Percentiles rank a stretch among this genome's conserved stretches.
These are phyloP conservation scores for Meloe dianella DNA, from an alignment of 2,888 invertebrate species.

Conservation along the genomic window DNA sequence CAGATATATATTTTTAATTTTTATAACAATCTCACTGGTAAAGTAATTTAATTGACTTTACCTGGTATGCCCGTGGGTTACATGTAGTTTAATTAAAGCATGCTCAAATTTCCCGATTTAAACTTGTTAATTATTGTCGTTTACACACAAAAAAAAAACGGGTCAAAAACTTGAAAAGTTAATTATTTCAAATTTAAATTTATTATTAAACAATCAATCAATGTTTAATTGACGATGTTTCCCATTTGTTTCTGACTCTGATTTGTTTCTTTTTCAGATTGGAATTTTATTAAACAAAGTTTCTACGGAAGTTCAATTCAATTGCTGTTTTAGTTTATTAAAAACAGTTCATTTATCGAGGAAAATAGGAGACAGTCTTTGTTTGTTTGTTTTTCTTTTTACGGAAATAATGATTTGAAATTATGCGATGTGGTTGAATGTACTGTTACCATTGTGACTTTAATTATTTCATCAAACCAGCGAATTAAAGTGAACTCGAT, in stretches of 20 bases:
- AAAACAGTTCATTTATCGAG: neutral
- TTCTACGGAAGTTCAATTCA: neutral
- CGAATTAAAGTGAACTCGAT: neutral
- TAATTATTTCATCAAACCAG: neutral
- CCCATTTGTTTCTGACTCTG: neutral
- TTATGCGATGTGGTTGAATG: neutral
- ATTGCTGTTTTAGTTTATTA: neutral
- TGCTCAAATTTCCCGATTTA: neutral
- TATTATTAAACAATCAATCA: neutral
- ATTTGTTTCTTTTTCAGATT: neutral
- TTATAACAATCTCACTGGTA: neutral
- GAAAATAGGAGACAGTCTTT: neutral
- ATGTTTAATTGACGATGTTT: neutral
- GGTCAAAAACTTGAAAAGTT: neutral
- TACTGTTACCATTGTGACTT: constrained; percentile 1
- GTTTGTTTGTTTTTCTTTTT: neutral
- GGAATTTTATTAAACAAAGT: neutral
- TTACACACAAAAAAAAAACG: no score
- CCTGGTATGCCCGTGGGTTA: neutral
- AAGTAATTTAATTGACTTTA: neutral
- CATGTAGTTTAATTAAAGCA: no score
- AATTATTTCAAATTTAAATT: neutral
- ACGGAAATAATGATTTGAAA: neutral
- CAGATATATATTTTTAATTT: no score
- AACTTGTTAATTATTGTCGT: neutral